phyloP scores from a whole-genome alignment of 1,140 invertebrate genomes.

The Sesamia nonagrioides region DNA sequence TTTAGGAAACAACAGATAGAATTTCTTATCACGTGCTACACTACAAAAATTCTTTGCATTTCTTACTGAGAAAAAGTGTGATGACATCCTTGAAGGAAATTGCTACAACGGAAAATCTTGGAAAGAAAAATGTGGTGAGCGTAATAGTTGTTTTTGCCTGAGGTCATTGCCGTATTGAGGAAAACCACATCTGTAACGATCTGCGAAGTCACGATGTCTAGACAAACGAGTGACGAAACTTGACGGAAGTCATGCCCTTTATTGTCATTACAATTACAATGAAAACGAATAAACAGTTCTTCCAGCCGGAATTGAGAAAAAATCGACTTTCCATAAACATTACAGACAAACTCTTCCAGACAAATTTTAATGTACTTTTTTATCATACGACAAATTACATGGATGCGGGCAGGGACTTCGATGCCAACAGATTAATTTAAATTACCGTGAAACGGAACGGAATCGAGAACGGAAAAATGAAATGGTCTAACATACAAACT shows the following conservation, averaged over 20 bases:
- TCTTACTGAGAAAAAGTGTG: neutral
- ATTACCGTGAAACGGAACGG: too few relatives aligned
- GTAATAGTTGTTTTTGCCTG: neutral
- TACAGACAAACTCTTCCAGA: neutral
- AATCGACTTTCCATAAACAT: neutral
- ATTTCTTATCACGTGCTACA: neutral
- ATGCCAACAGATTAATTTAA: too few relatives aligned
- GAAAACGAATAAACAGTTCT: too few relatives aligned
- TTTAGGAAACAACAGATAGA: too few relatives aligned
- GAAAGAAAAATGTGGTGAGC: neutral
- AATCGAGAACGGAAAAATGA: too few relatives aligned
- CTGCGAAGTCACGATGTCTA: slow-evolving; percentile 5
- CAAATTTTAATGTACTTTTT: too few relatives aligned
- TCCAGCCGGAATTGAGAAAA: too few relatives aligned
- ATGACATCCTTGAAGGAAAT: neutral
- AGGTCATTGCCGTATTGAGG: slow-evolving; percentile 39
- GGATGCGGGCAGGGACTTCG: too few relatives aligned
- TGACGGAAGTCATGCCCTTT: neutral
- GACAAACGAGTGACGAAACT: slow-evolving; percentile 24
- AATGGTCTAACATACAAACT: too few relatives aligned
- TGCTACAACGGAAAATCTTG: neutral
- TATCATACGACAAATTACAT: too few relatives aligned
- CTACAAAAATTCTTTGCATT: too few relatives aligned
- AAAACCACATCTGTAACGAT: slow-evolving; percentile 31
- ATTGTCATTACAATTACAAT: neutral